These are phyloP conservation scores for Dermochelys coriacea DNA, from an alignment of 2,797 vertebrate genomes.

Conservation along the genomic window DNA sequence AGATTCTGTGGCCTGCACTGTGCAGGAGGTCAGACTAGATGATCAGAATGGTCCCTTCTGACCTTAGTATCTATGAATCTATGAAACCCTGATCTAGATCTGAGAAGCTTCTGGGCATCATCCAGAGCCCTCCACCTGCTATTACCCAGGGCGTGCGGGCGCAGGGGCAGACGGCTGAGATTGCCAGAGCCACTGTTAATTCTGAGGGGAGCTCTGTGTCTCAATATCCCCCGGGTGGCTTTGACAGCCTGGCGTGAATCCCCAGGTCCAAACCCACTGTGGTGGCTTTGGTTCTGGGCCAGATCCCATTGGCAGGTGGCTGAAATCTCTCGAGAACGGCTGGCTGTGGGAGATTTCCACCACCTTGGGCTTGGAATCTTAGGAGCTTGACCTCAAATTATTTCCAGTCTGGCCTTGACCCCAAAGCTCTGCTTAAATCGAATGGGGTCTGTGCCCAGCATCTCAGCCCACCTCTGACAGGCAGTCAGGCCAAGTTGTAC, in stretches of 20 bases:
- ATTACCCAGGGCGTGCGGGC: too few species aligned
- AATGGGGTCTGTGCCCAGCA: background rate
- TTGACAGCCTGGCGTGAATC: background rate
- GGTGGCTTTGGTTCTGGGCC: background rate
- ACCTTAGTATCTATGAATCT: too few species aligned
- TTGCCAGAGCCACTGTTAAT: fast-evolving
- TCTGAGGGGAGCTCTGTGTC: background rate
- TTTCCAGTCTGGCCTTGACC: background rate
- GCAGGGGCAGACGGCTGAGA: background rate
- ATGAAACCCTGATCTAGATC: background rate
- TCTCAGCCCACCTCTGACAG: background rate
- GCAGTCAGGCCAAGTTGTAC: background rate
- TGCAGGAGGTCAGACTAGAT: too few species aligned
- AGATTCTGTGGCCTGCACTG: too few species aligned
- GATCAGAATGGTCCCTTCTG: too few species aligned
- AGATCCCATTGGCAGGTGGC: background rate
- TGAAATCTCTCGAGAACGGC: background rate
- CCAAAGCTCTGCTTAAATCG: background rate
- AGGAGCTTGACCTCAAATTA: background rate
- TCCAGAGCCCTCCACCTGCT: background rate
- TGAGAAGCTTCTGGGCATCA: background rate
- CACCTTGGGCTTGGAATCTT: background rate
- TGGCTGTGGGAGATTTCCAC: background rate
- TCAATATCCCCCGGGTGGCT: background rate
- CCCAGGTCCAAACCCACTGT: background rate